Percentiles rank a stretch among this genome's conserved stretches.
Evolutionary conservation across 53 echinoderm and acorn worm species (phyloP).

Genomic region (Stichopus horrens): DNA sequence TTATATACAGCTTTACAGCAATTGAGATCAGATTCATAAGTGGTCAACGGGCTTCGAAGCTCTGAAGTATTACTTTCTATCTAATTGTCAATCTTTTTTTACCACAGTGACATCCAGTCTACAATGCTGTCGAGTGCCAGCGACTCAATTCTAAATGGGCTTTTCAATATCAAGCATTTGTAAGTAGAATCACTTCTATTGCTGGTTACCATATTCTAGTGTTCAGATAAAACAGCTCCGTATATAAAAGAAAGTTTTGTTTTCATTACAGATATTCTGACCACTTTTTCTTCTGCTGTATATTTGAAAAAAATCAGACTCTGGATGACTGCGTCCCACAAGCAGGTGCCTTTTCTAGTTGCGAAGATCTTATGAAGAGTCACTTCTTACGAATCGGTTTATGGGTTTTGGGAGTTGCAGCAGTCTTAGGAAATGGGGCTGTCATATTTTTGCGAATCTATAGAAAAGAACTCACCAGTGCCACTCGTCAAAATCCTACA

Average conservation of each 20-base stretch:
- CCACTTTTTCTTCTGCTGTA: conserved; percentile 81
- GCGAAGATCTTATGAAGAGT: conserved; percentile 39
- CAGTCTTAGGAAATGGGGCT: conserved; percentile 30
- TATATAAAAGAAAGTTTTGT: background rate
- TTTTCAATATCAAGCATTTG: too few relatives aligned
- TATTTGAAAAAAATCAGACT: conserved; percentile 26
- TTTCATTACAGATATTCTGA: conserved; percentile 67
- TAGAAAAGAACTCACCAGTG: background rate
- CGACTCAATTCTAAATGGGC: too few relatives aligned
- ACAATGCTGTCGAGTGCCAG: too few relatives aligned
- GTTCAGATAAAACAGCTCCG: too few relatives aligned
- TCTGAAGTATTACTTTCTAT: too few relatives aligned
- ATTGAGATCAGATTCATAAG: too few relatives aligned
- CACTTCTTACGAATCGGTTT: conserved; percentile 18
- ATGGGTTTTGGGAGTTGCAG: conserved; percentile 44
- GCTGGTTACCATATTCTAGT: too few relatives aligned
- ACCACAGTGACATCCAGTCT: too few relatives aligned
- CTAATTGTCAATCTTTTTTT: too few relatives aligned
- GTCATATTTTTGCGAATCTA: background rate
- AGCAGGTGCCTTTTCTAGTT: conserved; percentile 38
- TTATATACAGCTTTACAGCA: too few relatives aligned
- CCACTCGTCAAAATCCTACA: background rate
- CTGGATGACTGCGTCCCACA: conserved; percentile 52
- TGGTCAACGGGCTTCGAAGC: too few relatives aligned
- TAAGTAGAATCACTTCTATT: too few relatives aligned